Evolutionary conservation across 2,797 vertebrate species (phyloP), one percentile per base, ranked within the genome.

Genomic region (Siniperca obscura): DNA sequence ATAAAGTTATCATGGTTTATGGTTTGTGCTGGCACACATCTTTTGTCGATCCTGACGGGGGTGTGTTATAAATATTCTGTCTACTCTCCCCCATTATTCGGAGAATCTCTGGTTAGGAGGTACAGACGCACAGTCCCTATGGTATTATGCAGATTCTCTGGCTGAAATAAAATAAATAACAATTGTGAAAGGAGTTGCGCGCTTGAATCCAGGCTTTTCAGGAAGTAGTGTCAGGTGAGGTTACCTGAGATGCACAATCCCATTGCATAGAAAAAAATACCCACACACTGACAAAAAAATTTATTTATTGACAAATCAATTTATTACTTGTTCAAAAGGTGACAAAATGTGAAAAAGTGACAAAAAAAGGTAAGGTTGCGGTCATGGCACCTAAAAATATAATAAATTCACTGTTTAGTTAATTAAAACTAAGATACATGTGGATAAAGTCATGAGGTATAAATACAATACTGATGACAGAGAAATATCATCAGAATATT

Each of bases 41-140:
- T 16, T 27, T n/a, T 50, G 34, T 40, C 5, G 2, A 13, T 62
- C 61, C 27, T 38, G 5, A 22, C 22, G 30, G 30, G 4, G 2
- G 34, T 61, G 53, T 30, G 46, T 80, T 50, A 61, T 44, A 48
- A 67, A 73, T 67, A 60, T 56, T 50, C 25, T 61, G 70, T 22
- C 25, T 19, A 21, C 25, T 48, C 64, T 59, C 53, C 42, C 40
- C 14, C 3, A 1, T 40, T 44, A 44, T 44, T 13, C 13, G 4
- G 42, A 14, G 17, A 17, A 17, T 46, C 44, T 46, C n/a, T 55
- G 25, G 27, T 14, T 16, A 72, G 4, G 17, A 48, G 17, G 17
- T 48, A 19, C 46, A 19, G 40, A 19, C 5, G 38, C 34, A 42
- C 36, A 69, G 27, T 52, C 27, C 12, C 46, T 67, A 3, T 70